A percentile compares a stretch with the other conserved stretches of the same genome.
These are phyloP conservation scores for Prochilodus magdalenae DNA, from an alignment of 2,113 vertebrate species.

Conservation along the genomic window DNA sequence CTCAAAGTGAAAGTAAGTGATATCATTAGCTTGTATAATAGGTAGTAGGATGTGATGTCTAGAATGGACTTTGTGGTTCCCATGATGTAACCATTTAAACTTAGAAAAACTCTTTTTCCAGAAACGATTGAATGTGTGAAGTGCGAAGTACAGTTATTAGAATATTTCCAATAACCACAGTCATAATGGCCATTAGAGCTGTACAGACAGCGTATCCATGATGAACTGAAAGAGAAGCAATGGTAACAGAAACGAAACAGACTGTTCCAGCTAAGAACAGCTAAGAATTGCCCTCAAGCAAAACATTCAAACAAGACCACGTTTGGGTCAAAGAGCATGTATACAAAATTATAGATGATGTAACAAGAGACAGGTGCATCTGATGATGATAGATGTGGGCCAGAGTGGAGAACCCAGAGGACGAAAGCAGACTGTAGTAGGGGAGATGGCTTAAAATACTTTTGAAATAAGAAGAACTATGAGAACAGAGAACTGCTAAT, in stretches of 20 bases:
- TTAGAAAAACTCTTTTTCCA: too few species aligned
- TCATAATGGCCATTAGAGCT: too few species aligned
- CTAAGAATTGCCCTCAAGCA: too few species aligned
- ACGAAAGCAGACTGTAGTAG: background rate
- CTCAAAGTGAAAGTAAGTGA: slow-evolving; percentile 84
- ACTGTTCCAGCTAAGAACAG: too few species aligned
- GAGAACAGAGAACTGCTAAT: background rate
- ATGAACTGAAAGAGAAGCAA: too few species aligned
- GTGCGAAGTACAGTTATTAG: too few species aligned
- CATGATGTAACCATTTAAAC: background rate
- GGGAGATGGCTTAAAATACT: background rate
- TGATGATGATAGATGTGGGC: background rate
- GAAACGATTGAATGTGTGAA: too few species aligned
- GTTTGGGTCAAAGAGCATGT: too few species aligned
- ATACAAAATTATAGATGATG: background rate
- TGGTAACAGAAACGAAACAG: too few species aligned
- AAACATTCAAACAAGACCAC: too few species aligned
- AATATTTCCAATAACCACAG: too few species aligned
- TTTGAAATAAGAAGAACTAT: background rate
- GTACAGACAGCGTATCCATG: too few species aligned
- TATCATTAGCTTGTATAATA: background rate
- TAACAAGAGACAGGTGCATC: background rate
- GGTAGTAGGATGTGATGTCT: background rate
- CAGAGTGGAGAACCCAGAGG: background rate
- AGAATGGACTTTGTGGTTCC: background rate